phyloP scores from a whole-genome alignment of 2,888 invertebrate species.

The Melieria crassipennis region DNA sequence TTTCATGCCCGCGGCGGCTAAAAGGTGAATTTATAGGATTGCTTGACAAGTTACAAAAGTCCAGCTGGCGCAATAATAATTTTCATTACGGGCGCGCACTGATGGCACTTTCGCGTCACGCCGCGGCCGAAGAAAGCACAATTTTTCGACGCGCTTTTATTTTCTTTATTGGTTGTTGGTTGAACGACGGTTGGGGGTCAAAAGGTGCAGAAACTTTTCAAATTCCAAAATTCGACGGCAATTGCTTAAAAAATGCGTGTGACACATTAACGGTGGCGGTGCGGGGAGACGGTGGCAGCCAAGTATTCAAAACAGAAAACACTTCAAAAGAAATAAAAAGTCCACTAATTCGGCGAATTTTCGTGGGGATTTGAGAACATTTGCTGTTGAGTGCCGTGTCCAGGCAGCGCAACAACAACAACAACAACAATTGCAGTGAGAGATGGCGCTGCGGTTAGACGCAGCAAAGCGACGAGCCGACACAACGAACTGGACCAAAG shows the following conservation, averaged over 20 bases:
- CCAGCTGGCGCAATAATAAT: slow-evolving; percentile 33
- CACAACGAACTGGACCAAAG: slow-evolving; percentile 46
- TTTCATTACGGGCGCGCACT: slow-evolving; percentile 43
- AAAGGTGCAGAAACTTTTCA: slow-evolving; percentile 6
- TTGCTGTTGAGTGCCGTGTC: slow-evolving; percentile 37
- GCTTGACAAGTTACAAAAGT: slow-evolving; percentile 20
- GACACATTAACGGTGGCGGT: slow-evolving; percentile 56
- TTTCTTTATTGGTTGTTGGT: slow-evolving; percentile 41
- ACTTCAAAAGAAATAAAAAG: slow-evolving; percentile 44
- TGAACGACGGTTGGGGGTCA: not conserved
- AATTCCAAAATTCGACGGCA: slow-evolving; percentile 17
- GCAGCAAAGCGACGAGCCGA: slow-evolving; percentile 33
- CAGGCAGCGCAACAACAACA: slow-evolving; percentile 42
- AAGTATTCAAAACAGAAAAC: not conserved
- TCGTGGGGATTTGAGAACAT: slow-evolving; percentile 51
- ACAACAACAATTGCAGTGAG: not conserved
- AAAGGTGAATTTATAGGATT: slow-evolving; percentile 34
- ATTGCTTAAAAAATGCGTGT: slow-evolving; percentile 53
- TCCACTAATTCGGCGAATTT: slow-evolving; percentile 58
- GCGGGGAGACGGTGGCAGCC: not conserved
- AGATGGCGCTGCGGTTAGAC: not conserved
- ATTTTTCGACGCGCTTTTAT: too few relatives aligned
- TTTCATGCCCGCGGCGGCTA: not conserved
- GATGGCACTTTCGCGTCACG: too few relatives aligned
- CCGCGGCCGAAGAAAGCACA: too few relatives aligned